Evolutionary conservation across 2,888 invertebrate species (phyloP), one percentile per base, ranked within the genome.

Genomic region (Xestobium rufovillosum): DNA sequence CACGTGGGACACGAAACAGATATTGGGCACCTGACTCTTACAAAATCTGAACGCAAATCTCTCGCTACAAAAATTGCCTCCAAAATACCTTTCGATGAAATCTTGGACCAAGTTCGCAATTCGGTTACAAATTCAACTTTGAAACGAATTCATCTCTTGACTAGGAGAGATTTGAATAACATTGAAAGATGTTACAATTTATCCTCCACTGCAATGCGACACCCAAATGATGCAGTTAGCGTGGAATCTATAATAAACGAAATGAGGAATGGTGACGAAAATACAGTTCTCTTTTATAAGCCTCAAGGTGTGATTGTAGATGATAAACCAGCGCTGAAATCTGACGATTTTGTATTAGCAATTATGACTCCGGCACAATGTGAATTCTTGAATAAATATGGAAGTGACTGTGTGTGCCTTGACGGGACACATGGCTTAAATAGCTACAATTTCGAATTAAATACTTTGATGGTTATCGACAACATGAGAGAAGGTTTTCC

Each of bases 361-460:
- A 50, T 52, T 4, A 52, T 55, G 51, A 51, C 45, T 17, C 31
- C 39, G 26, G 46, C 38, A 9, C 56, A 56, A 38, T 14, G 23
- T 3, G 46, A 51, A 28, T 37, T 53, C 11, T 31, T 55, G 31
- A 36, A 44, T 38, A 50, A 45, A 31, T 55, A 28, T 50, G 48
- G 43, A 34, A 43, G 23, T 45, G 49, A 19, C 28, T 26, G 13
- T 8, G 11, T 34, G n/a, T n/a, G n/a, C n/a, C n/a, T n/a, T n/a
- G n/a, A n/a, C n/a, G n/a, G n/a, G n/a, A n/a, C n/a, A n/a, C n/a
- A n/a, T n/a, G n/a, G n/a, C n/a, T n/a, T n/a, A n/a, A n/a, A n/a
- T n/a, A n/a, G n/a, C n/a, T n/a, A n/a, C n/a, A n/a, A n/a, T n/a
- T n/a, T n/a, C n/a, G n/a, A n/a, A n/a, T n/a, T n/a, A 14, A 16